Conservation (phyloP, 2,888 invertebrate species). For the Stenodema calcarata region DNA sequence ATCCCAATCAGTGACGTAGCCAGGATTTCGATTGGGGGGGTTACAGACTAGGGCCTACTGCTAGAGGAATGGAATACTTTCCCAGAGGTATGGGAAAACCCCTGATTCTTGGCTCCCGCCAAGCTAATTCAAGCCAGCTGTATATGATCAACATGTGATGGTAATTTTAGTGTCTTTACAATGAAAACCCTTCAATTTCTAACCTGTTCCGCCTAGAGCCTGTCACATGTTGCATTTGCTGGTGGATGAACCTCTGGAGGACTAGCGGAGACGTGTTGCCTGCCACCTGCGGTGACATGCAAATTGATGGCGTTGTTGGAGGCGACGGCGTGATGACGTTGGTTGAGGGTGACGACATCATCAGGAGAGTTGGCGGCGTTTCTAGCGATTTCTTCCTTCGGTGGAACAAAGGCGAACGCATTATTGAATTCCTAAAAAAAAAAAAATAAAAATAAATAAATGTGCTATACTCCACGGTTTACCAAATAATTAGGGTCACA, state of each 20-base stretch:
- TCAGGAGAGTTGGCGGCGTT: background rate
- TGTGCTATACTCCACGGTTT: too few relatives aligned
- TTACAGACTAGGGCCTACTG: too few relatives aligned
- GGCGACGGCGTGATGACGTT: background rate
- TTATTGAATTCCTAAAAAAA: conserved; percentile 50
- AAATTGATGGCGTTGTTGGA: conserved; percentile 63
- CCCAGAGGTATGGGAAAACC: too few relatives aligned
- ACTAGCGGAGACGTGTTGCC: conserved; percentile 82
- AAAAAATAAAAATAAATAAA: background rate
- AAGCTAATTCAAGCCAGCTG: too few relatives aligned
- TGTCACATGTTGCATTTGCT: conserved; percentile 75
- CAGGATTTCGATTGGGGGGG: too few relatives aligned
- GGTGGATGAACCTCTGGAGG: conserved; percentile 78
- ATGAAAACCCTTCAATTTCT: background rate
- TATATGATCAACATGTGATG: too few relatives aligned
- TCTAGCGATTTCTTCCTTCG: conserved; percentile 52
- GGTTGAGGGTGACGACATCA: conserved; percentile 4
- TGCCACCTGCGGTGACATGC: conserved; percentile 76
- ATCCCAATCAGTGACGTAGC: too few relatives aligned
- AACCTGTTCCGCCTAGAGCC: conserved; percentile 47
- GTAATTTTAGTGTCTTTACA: too few relatives aligned
- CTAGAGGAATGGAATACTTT: too few relatives aligned
- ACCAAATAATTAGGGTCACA: too few relatives aligned
- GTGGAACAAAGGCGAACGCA: conserved; percentile 52
- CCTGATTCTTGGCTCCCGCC: too few relatives aligned